Percentiles rank a stretch among this genome's conserved stretches.
These are phyloP conservation scores for Strigamia crassipes DNA, from an alignment of 2,888 invertebrate species.

Conservation along the genomic window DNA sequence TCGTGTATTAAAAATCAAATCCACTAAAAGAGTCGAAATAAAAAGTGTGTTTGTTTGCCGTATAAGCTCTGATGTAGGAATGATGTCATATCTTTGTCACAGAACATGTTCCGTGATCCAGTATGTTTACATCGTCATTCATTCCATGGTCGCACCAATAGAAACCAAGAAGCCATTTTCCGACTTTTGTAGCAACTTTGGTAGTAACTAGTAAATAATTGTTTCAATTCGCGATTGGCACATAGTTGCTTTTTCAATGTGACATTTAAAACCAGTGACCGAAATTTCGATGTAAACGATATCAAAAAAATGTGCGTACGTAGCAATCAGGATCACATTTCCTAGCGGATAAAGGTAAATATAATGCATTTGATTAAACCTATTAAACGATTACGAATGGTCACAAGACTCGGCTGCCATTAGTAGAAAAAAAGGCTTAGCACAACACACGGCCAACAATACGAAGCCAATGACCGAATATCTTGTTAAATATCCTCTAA, in stretches of 20 bases:
- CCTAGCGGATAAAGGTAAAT: not conserved
- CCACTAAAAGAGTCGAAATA: too few relatives aligned
- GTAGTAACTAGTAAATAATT: not conserved
- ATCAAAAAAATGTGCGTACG: not conserved
- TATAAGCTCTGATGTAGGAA: too few relatives aligned
- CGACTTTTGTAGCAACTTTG: not conserved
- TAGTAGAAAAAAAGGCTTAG: not conserved
- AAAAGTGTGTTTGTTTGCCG: too few relatives aligned
- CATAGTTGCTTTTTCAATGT: not conserved
- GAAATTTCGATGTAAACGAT: not conserved
- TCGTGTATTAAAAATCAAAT: too few relatives aligned
- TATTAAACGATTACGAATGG: not conserved
- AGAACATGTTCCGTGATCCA: too few relatives aligned
- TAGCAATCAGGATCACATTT: not conserved
- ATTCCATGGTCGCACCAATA: not conserved
- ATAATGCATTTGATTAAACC: not conserved
- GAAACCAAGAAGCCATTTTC: not conserved
- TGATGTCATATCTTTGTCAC: too few relatives aligned
- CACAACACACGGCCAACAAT: too few relatives aligned
- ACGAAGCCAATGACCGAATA: not conserved
- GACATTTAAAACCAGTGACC: not conserved
- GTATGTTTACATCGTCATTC: too few relatives aligned
- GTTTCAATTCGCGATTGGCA: not conserved
- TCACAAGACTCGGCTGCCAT: not conserved
- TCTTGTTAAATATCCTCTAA: not conserved